Percentiles rank a stretch among this genome's conserved stretches.
Evolutionary conservation across 1,140 invertebrate genomes (phyloP).

Genomic region (Nomia melanderi): DNA sequence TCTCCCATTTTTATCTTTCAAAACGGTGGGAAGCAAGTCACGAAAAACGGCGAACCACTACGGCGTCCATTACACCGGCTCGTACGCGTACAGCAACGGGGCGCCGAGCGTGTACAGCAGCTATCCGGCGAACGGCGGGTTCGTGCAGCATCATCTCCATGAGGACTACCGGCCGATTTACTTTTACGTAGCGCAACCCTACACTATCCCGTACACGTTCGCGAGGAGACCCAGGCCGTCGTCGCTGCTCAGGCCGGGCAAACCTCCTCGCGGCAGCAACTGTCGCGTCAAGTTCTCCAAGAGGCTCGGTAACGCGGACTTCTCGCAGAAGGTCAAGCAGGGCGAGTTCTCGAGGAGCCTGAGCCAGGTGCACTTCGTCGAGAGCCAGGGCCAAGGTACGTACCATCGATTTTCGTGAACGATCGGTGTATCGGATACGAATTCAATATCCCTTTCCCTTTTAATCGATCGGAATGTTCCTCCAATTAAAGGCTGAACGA

Average conservation of each 20-base stretch:
- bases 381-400: constrained; percentile 71
- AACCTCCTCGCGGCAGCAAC: constrained; percentile 58
- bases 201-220: constrained; percentile 78
- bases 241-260: constrained; percentile 69
- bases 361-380: constrained; percentile 76
- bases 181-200: constrained; percentile 79
- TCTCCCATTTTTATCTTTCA: constrained; percentile 30
- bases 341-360: constrained; percentile 77
- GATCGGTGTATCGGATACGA: too few species aligned
- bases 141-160: constrained; percentile 65
- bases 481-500: too few species aligned
- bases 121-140: constrained; percentile 52
- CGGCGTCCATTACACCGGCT: constrained; percentile 74
- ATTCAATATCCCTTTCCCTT: too few species aligned
- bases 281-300: constrained; percentile 76
- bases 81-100: constrained; percentile 76
- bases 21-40: constrained; percentile 76
- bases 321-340: constrained; percentile 77
- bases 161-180: constrained; percentile 78
- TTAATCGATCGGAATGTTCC: too few species aligned
- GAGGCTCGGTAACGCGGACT: constrained; percentile 74
- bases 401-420: neutral
- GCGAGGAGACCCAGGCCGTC: constrained; percentile 73
- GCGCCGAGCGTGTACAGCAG: constrained; percentile 71
- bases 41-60: constrained; percentile 79